Base-by-base conservation (phyloP, 2,888 invertebrate genomes). In the Pogonocherus hispidulus region DNA sequence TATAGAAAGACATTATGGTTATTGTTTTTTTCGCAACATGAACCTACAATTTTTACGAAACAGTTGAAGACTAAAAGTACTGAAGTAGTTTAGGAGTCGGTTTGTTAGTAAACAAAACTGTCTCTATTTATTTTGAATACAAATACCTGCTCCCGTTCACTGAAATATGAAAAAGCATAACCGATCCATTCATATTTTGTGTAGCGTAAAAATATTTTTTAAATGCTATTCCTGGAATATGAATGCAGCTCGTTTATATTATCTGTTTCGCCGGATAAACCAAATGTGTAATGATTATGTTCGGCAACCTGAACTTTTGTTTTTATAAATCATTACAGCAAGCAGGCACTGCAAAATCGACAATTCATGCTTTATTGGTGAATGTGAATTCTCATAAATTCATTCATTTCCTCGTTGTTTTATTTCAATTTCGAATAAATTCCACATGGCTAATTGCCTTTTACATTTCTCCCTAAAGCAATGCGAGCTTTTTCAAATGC, bases 341-440 rank as follows among this genome's bases (percentile, higher is more conserved):
- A 19, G 5, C 19, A 55, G 20, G 8, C 55, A 55, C 37, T 9
- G 20, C 35, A 8, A 55, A 55, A 55, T 55, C 35, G 55, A 35
- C 20, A 52, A 52, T 37, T 37, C 20, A 22, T 37, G 55, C 55
- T 46, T 57, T 46, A 57, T 46, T 46, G 57, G 27, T 18, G 27
- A 47, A 9, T 46, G 4, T 2, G 27, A 14, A 57, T 46, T 23
- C 18, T 22, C 57, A 23, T 46, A 44, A 57, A 27, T 23, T 41
- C 46, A 27, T 35, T 3, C 11, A 57, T 44, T 27, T 27, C 20
- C 22, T 3, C 14, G 57, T 22, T 47, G 59, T 46, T 59, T 47
- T 59, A 59, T 47, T 47, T 59, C 32, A 18, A 59, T 59, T 52
- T 47, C 59, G 35, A 59, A 59, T 59, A 59, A 59, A 59, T 59